phyloP scores from a whole-genome alignment of 2,113 vertebrate genomes.

The Phylloscopus trochiloides region DNA sequence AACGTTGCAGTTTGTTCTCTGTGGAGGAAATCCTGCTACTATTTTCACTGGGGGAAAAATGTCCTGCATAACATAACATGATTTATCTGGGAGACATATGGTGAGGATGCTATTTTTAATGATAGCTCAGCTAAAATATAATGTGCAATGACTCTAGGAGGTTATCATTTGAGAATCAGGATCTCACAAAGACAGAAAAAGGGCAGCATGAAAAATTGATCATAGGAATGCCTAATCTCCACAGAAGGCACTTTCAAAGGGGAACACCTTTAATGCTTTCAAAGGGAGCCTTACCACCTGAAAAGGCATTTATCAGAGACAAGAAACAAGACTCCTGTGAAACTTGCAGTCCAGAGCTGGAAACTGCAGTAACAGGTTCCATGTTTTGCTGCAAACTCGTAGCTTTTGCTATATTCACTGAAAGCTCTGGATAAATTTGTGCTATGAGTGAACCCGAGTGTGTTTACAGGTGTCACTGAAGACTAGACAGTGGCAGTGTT shows the following conservation, averaged over 20 bases:
- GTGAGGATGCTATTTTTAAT: constrained; percentile 36
- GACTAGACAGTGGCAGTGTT: background rate
- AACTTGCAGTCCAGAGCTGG: background rate
- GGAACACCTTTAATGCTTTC: constrained; percentile 29
- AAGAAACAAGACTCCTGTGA: background rate
- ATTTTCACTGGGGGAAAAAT: background rate
- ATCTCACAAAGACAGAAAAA: constrained; percentile 42
- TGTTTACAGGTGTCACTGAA: background rate
- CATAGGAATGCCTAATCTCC: constrained; percentile 23
- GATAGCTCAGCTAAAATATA: constrained; percentile 49
- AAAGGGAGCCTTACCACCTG: background rate
- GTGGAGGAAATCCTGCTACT: background rate
- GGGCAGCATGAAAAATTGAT: constrained; percentile 68
- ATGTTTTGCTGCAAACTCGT: background rate
- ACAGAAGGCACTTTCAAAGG: constrained; percentile 29
- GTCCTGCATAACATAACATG: background rate
- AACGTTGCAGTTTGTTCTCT: background rate
- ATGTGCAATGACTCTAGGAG: constrained; percentile 1
- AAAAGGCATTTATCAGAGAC: background rate
- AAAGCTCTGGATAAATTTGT: background rate
- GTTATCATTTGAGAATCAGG: constrained; percentile 30
- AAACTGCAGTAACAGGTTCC: background rate
- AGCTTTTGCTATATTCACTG: background rate
- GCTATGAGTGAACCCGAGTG: background rate
- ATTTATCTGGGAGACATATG: background rate